phyloP scores from a whole-genome alignment of 2,888 invertebrate genomes.

The Choreutis nemorana region DNA sequence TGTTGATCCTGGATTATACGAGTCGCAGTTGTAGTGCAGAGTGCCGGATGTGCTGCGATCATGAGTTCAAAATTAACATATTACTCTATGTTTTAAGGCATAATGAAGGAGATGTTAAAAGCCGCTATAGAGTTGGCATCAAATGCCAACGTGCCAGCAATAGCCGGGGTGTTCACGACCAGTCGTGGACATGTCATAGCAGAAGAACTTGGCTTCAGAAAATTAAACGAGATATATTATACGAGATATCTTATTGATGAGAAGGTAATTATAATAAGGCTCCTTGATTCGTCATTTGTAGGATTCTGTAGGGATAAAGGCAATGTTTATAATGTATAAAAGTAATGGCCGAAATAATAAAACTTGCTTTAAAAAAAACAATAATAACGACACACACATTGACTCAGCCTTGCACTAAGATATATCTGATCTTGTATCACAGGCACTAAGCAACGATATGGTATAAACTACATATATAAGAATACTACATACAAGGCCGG shows the following conservation, averaged over 20 bases:
- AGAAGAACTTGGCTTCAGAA: constrained; percentile 36
- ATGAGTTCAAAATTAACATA: no score
- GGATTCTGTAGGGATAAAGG: constrained; percentile 3
- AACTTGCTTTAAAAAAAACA: no score
- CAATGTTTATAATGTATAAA: constrained; percentile 1
- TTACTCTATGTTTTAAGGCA: no score
- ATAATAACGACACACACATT: no score
- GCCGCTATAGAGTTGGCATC: constrained; percentile 34
- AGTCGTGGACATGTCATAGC: constrained; percentile 32
- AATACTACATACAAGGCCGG: no score
- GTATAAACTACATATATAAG: no score
- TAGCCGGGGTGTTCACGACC: constrained; percentile 43
- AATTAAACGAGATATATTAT: constrained; percentile 43
- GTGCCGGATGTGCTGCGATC: no score
- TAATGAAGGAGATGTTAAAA: constrained; percentile 44
- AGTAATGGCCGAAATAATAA: constrained; percentile 4
- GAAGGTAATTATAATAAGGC: constrained; percentile 21
- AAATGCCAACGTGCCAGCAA: constrained; percentile 38
- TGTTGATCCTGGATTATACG: no score
- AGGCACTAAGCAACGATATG: no score
- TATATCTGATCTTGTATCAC: no score
- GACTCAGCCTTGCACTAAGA: no score
- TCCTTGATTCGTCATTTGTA: constrained; percentile 7
- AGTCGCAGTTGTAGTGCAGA: no score
- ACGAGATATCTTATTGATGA: constrained; percentile 37